Evolutionary conservation across 1,140 invertebrate genomes (phyloP), one percentile per base, ranked within the genome.

Genomic region (Wiebesia pumilae): DNA sequence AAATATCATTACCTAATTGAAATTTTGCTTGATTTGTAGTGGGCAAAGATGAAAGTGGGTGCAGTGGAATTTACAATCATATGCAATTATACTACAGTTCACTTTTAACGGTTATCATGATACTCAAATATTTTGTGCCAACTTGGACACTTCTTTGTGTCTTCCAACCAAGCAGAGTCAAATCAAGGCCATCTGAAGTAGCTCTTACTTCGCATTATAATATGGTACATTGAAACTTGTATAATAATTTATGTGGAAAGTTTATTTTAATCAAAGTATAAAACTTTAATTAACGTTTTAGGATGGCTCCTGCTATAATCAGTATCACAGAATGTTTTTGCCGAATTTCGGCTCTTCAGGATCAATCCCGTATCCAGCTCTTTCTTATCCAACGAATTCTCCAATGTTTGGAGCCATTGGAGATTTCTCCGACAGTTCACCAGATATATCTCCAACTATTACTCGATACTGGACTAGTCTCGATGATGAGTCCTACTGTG

Each of bases 61-160:
- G 95, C 88, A 95, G 94, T 91, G 94, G 92, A 80, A 93, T 95
- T 88, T 95, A 95, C 93, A 94, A 92, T 80, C 92, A 95, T 88
- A 90, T 90, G 2, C 94, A 95, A 88, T 85, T 94, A 51, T 91
- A 95, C 51, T 95, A 95, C 88, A 94, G 94, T 30, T 90, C 93
- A 19, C 89, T 94, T 16, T 93, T 94, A 86, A 90, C 91, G 40
- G 85, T 92, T 27, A 92, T 95, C 79, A 93, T 93, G 89, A 89
- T 95, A 51, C 84, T 94, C 16, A 95, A 95, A 90, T 93, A 94
- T 84, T 91, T 94, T 38, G 86, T 94, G 75, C 95, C 95, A 75
- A 94, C 93, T 81, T 95, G 94, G 94, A 93, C 93, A 82, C 91
- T 95, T 90, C 89, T 95, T 81, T 93, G 92, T 88, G 92, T 95